These are phyloP conservation scores for Sylvicola fuscatus DNA, from an alignment of 2,888 invertebrate genomes.

Conservation along the genomic window DNA sequence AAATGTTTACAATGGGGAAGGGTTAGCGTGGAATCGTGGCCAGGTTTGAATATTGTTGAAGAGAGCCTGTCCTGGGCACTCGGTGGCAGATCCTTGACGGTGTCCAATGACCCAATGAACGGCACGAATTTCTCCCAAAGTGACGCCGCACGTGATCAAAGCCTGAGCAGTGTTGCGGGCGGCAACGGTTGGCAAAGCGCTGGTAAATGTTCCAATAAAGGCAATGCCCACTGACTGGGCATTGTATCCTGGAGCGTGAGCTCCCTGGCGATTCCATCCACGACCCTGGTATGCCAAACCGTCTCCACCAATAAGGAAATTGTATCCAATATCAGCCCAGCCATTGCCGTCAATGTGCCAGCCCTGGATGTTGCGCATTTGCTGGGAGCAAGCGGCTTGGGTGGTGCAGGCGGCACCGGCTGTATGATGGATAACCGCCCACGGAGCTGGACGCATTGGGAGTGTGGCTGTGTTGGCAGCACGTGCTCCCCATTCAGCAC, in stretches of 20 bases:
- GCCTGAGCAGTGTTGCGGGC: constrained; percentile 23
- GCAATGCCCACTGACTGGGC: constrained; percentile 36
- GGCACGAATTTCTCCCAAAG: constrained; percentile 27
- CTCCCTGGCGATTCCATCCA: constrained; percentile 39
- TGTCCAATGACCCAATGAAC: constrained; percentile 38
- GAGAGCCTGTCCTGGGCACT: constrained; percentile 36
- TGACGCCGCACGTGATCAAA: constrained; percentile 32
- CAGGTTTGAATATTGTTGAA: constrained; percentile 31
- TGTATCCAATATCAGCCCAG: constrained; percentile 43
- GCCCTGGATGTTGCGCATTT: constrained; percentile 36
- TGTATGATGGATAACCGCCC: constrained; percentile 50
- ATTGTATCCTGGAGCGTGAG: constrained; percentile 40
- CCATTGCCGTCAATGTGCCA: constrained; percentile 29
- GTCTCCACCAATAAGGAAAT: constrained; percentile 43
- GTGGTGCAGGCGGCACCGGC: constrained; percentile 37
- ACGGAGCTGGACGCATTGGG: constrained; percentile 32
- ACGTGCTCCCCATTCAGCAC: constrained; percentile 36
- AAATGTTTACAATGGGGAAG: constrained; percentile 8
- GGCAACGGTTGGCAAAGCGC: constrained; percentile 4
- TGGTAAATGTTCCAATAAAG: constrained; percentile 31
- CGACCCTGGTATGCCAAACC: constrained; percentile 39
- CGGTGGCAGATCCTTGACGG: constrained; percentile 22
- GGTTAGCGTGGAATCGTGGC: constrained; percentile 26
- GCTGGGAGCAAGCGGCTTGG: constrained; percentile 24
- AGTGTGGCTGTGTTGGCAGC: constrained; percentile 27